These are phyloP conservation scores for Catagonus wagneri DNA, from an alignment of 2,113 vertebrate genomes.

Conservation along the genomic window DNA sequence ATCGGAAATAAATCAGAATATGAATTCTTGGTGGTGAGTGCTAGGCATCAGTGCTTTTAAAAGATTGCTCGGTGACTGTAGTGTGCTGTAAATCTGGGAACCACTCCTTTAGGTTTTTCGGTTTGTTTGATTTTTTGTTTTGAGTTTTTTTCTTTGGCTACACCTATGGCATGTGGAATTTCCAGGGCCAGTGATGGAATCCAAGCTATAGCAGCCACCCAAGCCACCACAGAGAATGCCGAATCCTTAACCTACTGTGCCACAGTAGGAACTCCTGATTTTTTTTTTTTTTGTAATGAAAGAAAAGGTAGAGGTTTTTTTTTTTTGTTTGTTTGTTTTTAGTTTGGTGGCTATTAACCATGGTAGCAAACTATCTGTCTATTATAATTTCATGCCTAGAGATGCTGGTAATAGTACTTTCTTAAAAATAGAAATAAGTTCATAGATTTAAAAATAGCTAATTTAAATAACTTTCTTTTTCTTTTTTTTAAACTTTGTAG, in stretches of 20 bases:
- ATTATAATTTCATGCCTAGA: conserved; percentile 29
- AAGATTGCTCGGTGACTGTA: conserved; percentile 28
- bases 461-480: conserved; percentile 40
- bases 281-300: conserved; percentile 15
- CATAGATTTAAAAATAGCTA: conserved; percentile 43
- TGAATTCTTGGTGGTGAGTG: not conserved
- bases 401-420: not conserved
- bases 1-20: conserved; percentile 2
- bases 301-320: not conserved
- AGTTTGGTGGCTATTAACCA: not conserved
- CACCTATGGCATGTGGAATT: too few species aligned
- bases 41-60: not conserved
- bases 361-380: conserved; percentile 1
- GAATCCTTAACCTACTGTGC: too few species aligned
- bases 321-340: not conserved
- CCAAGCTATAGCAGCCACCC: too few species aligned
- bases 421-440: conserved; percentile 51
- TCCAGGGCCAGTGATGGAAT: too few species aligned
- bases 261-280: too few species aligned
- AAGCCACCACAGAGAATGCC: too few species aligned
- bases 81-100: not conserved
- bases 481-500: not conserved
- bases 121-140: not conserved
- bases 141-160: too few species aligned
- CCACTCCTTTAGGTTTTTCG: not conserved